Conservation (phyloP, 2,797 vertebrate species). For the Moxostoma hubbsi region DNA sequence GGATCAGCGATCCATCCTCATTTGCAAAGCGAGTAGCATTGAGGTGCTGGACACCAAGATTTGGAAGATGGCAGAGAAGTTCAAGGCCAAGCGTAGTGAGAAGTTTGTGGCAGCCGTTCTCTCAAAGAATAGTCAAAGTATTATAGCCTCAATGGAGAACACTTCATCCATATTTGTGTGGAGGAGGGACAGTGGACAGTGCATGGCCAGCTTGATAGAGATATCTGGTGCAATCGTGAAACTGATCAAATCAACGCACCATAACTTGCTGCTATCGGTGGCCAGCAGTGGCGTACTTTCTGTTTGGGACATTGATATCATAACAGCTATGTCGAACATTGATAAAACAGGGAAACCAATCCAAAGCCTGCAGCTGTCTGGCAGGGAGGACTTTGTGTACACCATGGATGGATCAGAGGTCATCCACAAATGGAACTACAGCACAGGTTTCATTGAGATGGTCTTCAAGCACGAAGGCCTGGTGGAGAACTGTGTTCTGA, state of each 20-base stretch:
- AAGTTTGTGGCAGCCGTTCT: conserved; percentile 94
- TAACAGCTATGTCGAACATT: conserved; percentile 99
- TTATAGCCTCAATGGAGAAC: conserved; percentile 98
- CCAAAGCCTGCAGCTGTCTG: conserved; percentile 87
- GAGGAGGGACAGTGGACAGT: conserved; percentile 96
- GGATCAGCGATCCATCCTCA: conserved; percentile 95
- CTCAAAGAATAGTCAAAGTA: conserved; percentile 96
- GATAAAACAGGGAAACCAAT: conserved; percentile 98
- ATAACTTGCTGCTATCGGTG: conserved; percentile 95
- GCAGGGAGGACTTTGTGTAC: conserved; percentile 95
- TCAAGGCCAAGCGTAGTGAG: conserved; percentile 95
- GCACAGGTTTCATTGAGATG: conserved; percentile 95
- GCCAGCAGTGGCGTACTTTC: conserved; percentile 97
- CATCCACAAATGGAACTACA: conserved; percentile 98
- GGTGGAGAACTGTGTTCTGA: conserved; percentile 96
- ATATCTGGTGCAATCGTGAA: conserved; percentile 97
- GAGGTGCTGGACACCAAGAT: conserved; percentile 92
- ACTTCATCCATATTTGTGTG: conserved; percentile 98
- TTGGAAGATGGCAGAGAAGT: conserved; percentile 98
- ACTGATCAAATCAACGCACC: conserved; percentile 95
- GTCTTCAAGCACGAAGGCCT: conserved; percentile 95
- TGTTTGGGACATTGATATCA: conserved; percentile 99
- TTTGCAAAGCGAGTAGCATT: conserved; percentile 95
- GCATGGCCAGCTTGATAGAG: conserved; percentile 98
- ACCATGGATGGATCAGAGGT: conserved; percentile 95